phyloP scores from a whole-genome alignment of 92 coral and sea anemone genomes.

The Epizoanthus rinbou region DNA sequence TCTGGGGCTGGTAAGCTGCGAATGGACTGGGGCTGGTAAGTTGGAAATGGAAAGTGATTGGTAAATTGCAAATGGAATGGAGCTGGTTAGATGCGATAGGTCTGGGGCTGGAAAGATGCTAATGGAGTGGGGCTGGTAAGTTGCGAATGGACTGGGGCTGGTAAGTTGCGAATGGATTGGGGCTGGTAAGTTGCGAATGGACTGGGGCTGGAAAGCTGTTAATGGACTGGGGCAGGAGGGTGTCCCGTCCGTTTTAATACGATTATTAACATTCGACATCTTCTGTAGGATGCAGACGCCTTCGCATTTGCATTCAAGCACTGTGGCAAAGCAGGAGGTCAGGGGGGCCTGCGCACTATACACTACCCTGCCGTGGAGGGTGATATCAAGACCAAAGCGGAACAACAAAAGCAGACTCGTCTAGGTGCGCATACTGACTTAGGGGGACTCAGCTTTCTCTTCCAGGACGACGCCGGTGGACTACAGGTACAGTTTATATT shows the following conservation, averaged over 20 bases:
- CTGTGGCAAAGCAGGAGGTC: slow-evolving; percentile 2
- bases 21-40: neutral
- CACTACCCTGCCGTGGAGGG: slow-evolving; percentile 19
- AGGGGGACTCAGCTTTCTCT: neutral
- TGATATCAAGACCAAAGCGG: neutral
- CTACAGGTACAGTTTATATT: neutral
- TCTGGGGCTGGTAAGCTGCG: neutral
- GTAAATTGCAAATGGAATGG: too few species aligned
- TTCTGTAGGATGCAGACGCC: neutral
- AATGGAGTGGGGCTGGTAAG: too few species aligned
- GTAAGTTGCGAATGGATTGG: neutral
- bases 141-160: too few species aligned
- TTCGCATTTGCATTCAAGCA: neutral
- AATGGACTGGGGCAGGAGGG: neutral
- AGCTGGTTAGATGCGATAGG: too few species aligned
- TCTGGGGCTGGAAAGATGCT: too few species aligned
- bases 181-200: too few species aligned
- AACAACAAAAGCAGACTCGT: neutral
- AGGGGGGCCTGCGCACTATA: neutral
- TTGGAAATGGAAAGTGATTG: neutral
- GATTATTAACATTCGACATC: neutral
- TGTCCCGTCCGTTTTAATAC: neutral
- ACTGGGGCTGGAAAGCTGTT: neutral
- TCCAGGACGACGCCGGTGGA: slow-evolving; percentile 17
- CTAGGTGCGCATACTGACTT: slow-evolving; percentile 8